Conservation (phyloP, 1,140 invertebrate genomes). For the Papilio helenus region DNA sequence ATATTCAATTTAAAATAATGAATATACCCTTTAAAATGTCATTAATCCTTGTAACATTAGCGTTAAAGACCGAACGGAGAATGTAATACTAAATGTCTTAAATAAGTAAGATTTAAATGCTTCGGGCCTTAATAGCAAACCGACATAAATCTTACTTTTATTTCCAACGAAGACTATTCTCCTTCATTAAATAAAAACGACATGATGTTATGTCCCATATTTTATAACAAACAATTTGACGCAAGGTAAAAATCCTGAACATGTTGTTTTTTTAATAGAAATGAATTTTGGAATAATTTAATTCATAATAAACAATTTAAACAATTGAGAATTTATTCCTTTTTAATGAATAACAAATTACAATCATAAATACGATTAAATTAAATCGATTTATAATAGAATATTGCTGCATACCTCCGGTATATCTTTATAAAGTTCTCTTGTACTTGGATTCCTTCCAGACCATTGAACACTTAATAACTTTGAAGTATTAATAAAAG, state of each 20-base stretch:
- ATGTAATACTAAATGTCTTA: slow-evolving; percentile 18
- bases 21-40: not conserved
- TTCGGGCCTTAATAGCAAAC: slow-evolving; percentile 25
- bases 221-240: not conserved
- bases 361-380: not conserved
- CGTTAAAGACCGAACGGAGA: not conserved
- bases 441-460: slow-evolving; percentile 1
- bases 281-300: too few species aligned
- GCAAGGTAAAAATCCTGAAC: not conserved
- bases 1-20: too few species aligned
- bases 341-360: too few species aligned
- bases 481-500: not conserved
- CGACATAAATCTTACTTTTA: slow-evolving; percentile 30
- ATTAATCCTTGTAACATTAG: slow-evolving; percentile 17
- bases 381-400: not conserved
- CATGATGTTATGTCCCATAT: not conserved
- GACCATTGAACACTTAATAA: slow-evolving; percentile 1
- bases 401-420: not conserved
- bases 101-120: slow-evolving; percentile 38
- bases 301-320: too few species aligned
- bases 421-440: not conserved
- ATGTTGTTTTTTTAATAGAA: too few species aligned
- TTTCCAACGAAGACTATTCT: slow-evolving; percentile 12
- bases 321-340: too few species aligned
- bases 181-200: slow-evolving; percentile 23